These are phyloP conservation scores for Drosophila leontia DNA, from an alignment of 1,140 invertebrate genomes.

Conservation along the genomic window DNA sequence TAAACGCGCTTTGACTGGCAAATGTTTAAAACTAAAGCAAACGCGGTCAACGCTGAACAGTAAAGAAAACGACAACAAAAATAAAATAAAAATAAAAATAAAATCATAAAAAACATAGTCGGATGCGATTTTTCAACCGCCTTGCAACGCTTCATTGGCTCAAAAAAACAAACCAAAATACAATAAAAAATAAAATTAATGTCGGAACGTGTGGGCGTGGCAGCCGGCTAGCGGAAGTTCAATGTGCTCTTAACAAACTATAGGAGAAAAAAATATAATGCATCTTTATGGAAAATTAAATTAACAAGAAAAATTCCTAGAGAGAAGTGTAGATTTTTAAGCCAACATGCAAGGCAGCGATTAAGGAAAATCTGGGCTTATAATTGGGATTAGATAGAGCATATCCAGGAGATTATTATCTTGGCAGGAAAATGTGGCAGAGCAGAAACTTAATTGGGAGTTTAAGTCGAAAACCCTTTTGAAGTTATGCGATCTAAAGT, in stretches of 20 bases:
- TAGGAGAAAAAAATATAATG: background rate
- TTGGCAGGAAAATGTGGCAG: conserved; percentile 16
- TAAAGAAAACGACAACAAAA: conserved; percentile 16
- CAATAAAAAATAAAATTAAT: conserved; percentile 71
- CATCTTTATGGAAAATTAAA: no score
- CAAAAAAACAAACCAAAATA: conserved; percentile 52
- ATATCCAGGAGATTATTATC: conserved; percentile 7
- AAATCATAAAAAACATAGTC: conserved; percentile 79
- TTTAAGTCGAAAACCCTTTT: background rate
- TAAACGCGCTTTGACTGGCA: conserved; percentile 70
- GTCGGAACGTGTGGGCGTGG: conserved; percentile 46
- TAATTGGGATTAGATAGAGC: conserved; percentile 32
- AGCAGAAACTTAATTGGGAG: conserved; percentile 17
- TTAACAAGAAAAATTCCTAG: conserved; percentile 20
- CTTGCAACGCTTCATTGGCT: conserved; percentile 77
- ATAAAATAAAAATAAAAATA: conserved; percentile 24
- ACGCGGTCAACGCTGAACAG: conserved; percentile 39
- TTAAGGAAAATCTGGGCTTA: conserved; percentile 15
- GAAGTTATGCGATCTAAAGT: background rate
- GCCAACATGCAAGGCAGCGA: conserved; percentile 41
- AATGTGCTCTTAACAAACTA: conserved; percentile 36
- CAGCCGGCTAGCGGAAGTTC: conserved; percentile 63
- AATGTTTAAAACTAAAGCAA: conserved; percentile 80
- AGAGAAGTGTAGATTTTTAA: conserved; percentile 31
- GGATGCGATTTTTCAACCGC: conserved; percentile 71